Evolutionary conservation across 2,113 vertebrate species (phyloP).

Genomic region (Drymodes brunneopygia): DNA sequence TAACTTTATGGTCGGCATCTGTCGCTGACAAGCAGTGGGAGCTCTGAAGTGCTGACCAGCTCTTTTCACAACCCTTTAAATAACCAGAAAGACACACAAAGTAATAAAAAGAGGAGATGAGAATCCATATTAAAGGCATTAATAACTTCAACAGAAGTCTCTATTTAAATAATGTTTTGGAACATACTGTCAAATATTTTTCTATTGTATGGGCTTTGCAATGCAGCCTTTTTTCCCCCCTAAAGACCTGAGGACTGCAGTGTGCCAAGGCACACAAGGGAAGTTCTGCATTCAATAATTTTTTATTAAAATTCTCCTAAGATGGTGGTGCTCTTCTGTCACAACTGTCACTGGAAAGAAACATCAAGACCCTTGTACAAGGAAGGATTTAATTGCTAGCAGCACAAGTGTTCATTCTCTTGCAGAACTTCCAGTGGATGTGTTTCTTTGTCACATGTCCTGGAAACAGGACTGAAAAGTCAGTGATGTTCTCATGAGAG

Average conservation of each 20-base stretch:
- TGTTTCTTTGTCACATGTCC: background rate
- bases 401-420: background rate
- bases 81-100: conserved; percentile 50
- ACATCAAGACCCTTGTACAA: background rate
- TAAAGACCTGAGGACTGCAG: background rate
- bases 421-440: background rate
- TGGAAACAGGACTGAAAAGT: background rate
- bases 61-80: conserved; percentile 34
- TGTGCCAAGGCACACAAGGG: background rate
- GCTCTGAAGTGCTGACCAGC: conserved; percentile 48
- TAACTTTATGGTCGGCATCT: conserved; percentile 21
- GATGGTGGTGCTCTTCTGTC: background rate
- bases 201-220: background rate
- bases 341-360: background rate
- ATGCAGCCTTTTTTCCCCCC: background rate
- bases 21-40: conserved; percentile 3
- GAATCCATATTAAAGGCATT: conserved; percentile 63
- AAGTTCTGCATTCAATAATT: background rate
- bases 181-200: background rate
- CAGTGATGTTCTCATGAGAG: background rate
- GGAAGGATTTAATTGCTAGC: background rate
- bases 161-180: conserved; percentile 28
- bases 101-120: conserved; percentile 49
- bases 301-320: background rate
- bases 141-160: conserved; percentile 42